A percentile compares a stretch with the other conserved stretches of the same genome.
These are phyloP conservation scores for Caenorhabditis inopinata DNA, from an alignment of 1,140 invertebrate genomes.

Conservation along the genomic window DNA sequence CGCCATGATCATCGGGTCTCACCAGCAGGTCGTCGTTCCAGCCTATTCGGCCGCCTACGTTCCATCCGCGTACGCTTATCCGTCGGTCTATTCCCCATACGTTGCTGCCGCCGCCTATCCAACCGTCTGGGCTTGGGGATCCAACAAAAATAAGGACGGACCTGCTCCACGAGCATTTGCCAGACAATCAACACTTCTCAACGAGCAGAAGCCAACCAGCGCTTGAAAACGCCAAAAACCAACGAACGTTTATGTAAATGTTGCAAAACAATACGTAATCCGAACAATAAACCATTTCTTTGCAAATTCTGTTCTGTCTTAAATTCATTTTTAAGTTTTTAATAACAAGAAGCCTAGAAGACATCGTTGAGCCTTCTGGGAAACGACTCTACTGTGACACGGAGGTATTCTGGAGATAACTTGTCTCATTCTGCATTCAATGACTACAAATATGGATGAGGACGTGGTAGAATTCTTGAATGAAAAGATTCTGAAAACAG, in stretches of 20 bases:
- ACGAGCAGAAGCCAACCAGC: slow-evolving; percentile 7
- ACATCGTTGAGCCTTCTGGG: too few relatives aligned
- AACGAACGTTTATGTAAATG: not conserved
- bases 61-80: slow-evolving; percentile 6
- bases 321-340: too few relatives aligned
- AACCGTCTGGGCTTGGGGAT: slow-evolving; percentile 24
- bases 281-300: not conserved
- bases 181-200: not conserved
- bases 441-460: too few relatives aligned
- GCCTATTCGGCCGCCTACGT: slow-evolving; percentile 5
- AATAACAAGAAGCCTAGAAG: too few relatives aligned
- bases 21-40: slow-evolving; percentile 1
- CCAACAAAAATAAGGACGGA: slow-evolving; percentile 10
- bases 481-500: too few relatives aligned
- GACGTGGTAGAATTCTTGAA: too few relatives aligned
- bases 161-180: slow-evolving; percentile 8
- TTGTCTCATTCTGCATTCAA: too few relatives aligned
- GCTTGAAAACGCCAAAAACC: not conserved
- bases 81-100: slow-evolving; percentile 22
- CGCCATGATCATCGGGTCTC: slow-evolving; percentile 14
- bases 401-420: too few relatives aligned
- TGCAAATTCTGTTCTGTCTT: not conserved
- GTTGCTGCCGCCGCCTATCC: slow-evolving; percentile 12
- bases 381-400: too few relatives aligned
- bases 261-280: not conserved